Percentiles rank a stretch among this genome's conserved stretches.
Evolutionary conservation across 2,797 vertebrate genomes (phyloP).

Genomic region (Malurus splendens): DNA sequence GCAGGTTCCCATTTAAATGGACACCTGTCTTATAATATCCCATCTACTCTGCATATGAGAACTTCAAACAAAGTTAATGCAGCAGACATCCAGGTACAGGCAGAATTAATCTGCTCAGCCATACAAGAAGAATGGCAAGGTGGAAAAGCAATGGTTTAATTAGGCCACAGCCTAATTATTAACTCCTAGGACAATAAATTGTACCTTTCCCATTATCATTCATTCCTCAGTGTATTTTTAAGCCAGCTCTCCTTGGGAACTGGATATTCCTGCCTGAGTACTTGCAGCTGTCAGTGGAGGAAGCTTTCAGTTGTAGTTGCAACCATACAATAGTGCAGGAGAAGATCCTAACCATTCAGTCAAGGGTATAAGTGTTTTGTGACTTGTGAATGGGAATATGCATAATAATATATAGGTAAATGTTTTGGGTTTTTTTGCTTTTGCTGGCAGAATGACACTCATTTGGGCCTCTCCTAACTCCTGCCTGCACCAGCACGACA

Average conservation of each 20-base stretch:
- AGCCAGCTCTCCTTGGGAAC: background rate
- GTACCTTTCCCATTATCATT: background rate
- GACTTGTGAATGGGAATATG: background rate
- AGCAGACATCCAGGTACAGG: background rate
- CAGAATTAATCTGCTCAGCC: background rate
- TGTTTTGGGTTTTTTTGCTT: background rate
- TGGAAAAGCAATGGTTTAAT: slow-evolving; percentile 8
- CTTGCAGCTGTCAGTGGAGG: background rate
- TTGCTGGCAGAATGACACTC: background rate
- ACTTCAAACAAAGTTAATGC: background rate
- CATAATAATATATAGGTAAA: background rate
- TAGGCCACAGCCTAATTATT: background rate
- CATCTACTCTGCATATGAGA: background rate
- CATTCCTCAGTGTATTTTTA: background rate
- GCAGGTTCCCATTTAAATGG: background rate
- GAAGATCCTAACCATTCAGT: background rate
- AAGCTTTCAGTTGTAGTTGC: background rate
- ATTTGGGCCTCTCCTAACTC: background rate
- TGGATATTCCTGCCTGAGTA: background rate
- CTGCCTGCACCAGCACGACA: background rate
- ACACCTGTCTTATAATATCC: background rate
- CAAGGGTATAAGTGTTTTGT: background rate
- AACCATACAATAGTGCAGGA: background rate
- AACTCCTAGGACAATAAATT: background rate
- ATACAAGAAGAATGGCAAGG: background rate